Evolutionary conservation across 2,888 invertebrate species (phyloP), one percentile per base, ranked within the genome.

Genomic region (Rhingia rostrata): DNA sequence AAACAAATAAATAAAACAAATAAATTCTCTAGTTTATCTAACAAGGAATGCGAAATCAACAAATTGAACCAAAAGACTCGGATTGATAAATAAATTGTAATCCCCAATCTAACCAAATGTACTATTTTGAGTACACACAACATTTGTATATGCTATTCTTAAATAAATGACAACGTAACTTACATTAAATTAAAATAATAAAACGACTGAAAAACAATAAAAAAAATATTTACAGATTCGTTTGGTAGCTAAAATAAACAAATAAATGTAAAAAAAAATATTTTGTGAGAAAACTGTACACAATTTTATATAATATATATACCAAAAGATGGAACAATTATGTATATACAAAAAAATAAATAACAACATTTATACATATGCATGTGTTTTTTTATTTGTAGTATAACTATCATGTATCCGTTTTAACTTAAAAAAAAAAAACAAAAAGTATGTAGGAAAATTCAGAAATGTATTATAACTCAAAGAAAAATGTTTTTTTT

Each of bases 281-380:
- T 84, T 84, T 84, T 84, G 60, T 80, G 80, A 84, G 73, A 75
- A 75, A 74, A 60, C 69, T 84, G 74, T 84, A 84, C 80, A 84
- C 64, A 84, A 60, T 70, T 84, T 84, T 77, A 73, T 77, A 74
- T 14, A 33, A 4, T 45, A 33, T 14, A 14, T 33, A 7, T 9
- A 33, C 6, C n/a, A 53, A 53, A 32, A 33, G 33, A 33, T n/a
- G 32, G 30, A 53, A 30, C 33, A 32, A 53, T 10, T 6, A 56
- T 35, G 35, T 61, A 41, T 10, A 12, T 35, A 7, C 39, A 66
- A 51, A 6, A 4, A 51, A 30, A 66, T 12, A 41, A 37, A 39
- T 39, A 30, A 6, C 47, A 60, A 43, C 6, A 4, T 10, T 39
- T 39, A 22, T 30, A 30, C 37, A 58, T 58, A 58, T 39, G 14